phyloP scores from a whole-genome alignment of 1,140 invertebrate species.

The Phortica variegata region DNA sequence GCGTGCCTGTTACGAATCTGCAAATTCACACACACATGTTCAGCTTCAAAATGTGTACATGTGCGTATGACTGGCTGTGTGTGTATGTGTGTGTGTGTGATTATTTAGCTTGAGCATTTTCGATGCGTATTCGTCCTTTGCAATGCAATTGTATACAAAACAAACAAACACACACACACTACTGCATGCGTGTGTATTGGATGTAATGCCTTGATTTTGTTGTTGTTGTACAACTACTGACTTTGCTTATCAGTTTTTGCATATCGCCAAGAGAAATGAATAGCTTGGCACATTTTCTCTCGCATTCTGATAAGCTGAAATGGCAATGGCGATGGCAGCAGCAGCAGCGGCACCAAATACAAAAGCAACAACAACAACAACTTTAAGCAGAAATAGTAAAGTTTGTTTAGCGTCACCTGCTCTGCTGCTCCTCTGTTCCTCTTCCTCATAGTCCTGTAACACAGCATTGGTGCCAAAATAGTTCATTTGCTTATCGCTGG shows the following conservation, averaged over 20 bases:
- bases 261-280: slow-evolving; percentile 26
- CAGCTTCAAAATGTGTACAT: slow-evolving; percentile 3
- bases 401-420: too few relatives aligned
- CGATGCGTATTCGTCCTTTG: too few relatives aligned
- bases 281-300: slow-evolving; percentile 32
- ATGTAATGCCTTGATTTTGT: slow-evolving; percentile 1
- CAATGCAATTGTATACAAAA: slow-evolving; percentile 14
- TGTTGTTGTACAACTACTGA: slow-evolving; percentile 1
- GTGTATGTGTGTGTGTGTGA: slow-evolving; percentile 11
- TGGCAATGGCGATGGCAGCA: background rate
- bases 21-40: slow-evolving; percentile 38
- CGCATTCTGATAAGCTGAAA: background rate
- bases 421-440: too few relatives aligned
- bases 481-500: too few relatives aligned
- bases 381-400: too few relatives aligned
- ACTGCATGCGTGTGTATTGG: background rate
- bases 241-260: slow-evolving; percentile 19
- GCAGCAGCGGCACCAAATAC: background rate
- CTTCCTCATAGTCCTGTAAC: too few relatives aligned
- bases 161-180: slow-evolving; percentile 1
- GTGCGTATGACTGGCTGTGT: slow-evolving; percentile 4
- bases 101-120: slow-evolving; percentile 9
- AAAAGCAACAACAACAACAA: background rate
- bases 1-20: slow-evolving; percentile 44
- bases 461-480: too few relatives aligned